Percentiles rank a stretch among this genome's conserved stretches.
Conservation (phyloP, 2,113 vertebrate genomes). For the Perca flavescens region DNA sequence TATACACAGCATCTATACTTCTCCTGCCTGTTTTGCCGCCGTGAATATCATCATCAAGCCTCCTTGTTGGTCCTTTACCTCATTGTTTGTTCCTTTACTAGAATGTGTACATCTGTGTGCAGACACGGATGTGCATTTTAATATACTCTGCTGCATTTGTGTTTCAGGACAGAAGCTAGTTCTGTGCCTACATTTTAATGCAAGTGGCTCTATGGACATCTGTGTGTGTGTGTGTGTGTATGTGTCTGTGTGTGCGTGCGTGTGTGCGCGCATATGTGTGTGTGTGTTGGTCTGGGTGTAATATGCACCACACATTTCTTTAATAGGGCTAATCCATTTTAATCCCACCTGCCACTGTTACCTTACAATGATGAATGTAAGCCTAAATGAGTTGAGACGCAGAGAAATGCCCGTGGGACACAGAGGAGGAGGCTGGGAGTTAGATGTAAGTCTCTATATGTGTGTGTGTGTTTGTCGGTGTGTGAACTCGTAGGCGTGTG, state of each 20-base stretch:
- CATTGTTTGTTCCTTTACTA: conserved; percentile 10
- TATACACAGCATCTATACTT: conserved; percentile 66
- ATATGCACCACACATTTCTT: conserved; percentile 82
- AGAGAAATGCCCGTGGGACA: conserved; percentile 83
- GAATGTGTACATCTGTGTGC: background rate
- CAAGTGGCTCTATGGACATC: conserved; percentile 39
- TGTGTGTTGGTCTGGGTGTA: conserved; percentile 61
- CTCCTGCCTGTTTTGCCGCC: conserved; percentile 31
- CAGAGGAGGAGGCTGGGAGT: conserved; percentile 73
- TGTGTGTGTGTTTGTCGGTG: conserved; percentile 46
- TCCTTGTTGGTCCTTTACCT: conserved; percentile 37
- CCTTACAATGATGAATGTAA: conserved; percentile 87
- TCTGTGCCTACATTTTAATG: conserved; percentile 37
- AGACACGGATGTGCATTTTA: conserved; percentile 31
- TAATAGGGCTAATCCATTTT: conserved; percentile 87
- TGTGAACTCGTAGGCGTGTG: conserved; percentile 37
- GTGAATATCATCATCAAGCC: conserved; percentile 43
- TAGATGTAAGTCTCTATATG: conserved; percentile 73
- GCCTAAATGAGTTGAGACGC: conserved; percentile 84
- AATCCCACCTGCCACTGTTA: conserved; percentile 87
- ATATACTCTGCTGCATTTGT: conserved; percentile 24
- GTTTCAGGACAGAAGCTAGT: background rate
- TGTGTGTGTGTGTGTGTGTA: conserved; percentile 56
- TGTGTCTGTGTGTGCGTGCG: conserved; percentile 43
- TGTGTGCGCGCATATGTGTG: conserved; percentile 19